A percentile compares a stretch with the other conserved stretches of the same genome.
phyloP scores from a whole-genome alignment of 1,140 invertebrate genomes.

The Holcopasites calliopsidis region DNA sequence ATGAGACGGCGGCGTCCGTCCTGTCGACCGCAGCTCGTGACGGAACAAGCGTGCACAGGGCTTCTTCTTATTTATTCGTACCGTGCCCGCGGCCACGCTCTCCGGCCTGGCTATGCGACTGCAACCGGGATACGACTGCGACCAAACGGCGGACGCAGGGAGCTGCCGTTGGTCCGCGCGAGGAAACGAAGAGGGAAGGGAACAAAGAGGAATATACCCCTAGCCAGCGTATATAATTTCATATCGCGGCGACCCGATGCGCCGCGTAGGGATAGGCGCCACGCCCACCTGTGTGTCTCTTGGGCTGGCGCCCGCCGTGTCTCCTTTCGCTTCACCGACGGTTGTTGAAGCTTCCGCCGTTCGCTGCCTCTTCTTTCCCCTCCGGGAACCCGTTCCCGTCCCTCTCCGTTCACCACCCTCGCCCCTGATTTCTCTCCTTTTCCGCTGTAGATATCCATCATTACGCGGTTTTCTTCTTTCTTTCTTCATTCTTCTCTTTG shows the following conservation, averaged over 20 bases:
- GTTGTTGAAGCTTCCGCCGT: conserved; percentile 26
- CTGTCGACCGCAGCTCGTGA: conserved; percentile 74
- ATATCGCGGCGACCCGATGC: conserved; percentile 66
- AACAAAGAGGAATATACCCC: conserved; percentile 47
- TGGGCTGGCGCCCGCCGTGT: conserved; percentile 50
- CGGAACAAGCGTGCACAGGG: conserved; percentile 68
- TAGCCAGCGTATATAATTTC: conserved; percentile 70
- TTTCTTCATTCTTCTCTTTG: not conserved
- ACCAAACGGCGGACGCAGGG: conserved; percentile 16
- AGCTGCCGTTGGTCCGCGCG: not conserved
- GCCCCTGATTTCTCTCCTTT: conserved; percentile 12
- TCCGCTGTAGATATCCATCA: not conserved
- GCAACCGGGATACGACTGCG: conserved; percentile 55
- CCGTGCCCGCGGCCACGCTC: conserved; percentile 42
- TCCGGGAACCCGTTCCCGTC: not conserved
- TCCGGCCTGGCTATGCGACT: conserved; percentile 30
- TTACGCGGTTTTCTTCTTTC: not conserved
- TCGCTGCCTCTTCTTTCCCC: conserved; percentile 16
- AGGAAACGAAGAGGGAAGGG: conserved; percentile 28
- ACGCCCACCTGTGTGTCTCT: conserved; percentile 70
- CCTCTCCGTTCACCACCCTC: not conserved
- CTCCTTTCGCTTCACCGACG: conserved; percentile 53
- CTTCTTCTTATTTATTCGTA: conserved; percentile 73
- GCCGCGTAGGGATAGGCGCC: conserved; percentile 73
- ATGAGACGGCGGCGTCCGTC: conserved; percentile 73